A percentile compares a stretch with the other conserved stretches of the same genome.
Evolutionary conservation across 2,888 invertebrate genomes (phyloP).

Genomic region (Scaptomyza reducta): DNA sequence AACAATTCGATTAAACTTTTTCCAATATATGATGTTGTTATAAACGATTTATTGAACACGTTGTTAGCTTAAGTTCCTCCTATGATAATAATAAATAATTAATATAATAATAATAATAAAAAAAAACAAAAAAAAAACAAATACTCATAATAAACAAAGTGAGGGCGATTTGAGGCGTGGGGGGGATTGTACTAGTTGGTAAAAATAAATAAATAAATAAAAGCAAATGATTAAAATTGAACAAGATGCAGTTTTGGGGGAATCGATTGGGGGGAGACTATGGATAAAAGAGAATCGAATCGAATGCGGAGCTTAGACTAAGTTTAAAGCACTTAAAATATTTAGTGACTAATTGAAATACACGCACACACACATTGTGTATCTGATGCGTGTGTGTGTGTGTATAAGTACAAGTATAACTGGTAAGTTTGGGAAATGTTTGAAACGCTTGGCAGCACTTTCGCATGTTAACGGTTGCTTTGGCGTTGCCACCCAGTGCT

Average conservation of each 20-base stretch:
- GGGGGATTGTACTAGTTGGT: constrained; percentile 40
- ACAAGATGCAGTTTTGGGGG: constrained; percentile 16
- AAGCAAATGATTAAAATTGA: constrained; percentile 37
- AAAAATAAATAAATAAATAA: constrained; percentile 49
- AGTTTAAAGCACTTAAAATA: constrained; percentile 80
- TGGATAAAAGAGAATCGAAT: too few relatives aligned
- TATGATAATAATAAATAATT: constrained; percentile 26
- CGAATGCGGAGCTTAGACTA: constrained; percentile 68
- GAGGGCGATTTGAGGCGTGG: background rate
- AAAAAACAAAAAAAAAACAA: constrained; percentile 40
- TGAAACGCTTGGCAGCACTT: background rate
- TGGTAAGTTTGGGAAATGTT: constrained; percentile 29
- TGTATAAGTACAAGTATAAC: constrained; percentile 46
- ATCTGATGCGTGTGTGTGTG: constrained; percentile 33
- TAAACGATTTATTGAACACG: constrained; percentile 60
- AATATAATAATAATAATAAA: too few relatives aligned
- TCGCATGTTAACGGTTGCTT: background rate
- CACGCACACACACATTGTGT: constrained; percentile 23
- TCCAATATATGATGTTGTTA: constrained; percentile 19
- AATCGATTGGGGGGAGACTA: too few relatives aligned
- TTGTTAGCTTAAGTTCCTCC: constrained; percentile 41
- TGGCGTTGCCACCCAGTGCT: background rate
- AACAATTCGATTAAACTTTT: constrained; percentile 17
- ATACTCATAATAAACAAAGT: constrained; percentile 43
- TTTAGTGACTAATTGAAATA: constrained; percentile 83